Evolutionary conservation across 1,140 invertebrate species (phyloP), one percentile per base, ranked within the genome.

Genomic region (Hylaeus volcanicus): DNA sequence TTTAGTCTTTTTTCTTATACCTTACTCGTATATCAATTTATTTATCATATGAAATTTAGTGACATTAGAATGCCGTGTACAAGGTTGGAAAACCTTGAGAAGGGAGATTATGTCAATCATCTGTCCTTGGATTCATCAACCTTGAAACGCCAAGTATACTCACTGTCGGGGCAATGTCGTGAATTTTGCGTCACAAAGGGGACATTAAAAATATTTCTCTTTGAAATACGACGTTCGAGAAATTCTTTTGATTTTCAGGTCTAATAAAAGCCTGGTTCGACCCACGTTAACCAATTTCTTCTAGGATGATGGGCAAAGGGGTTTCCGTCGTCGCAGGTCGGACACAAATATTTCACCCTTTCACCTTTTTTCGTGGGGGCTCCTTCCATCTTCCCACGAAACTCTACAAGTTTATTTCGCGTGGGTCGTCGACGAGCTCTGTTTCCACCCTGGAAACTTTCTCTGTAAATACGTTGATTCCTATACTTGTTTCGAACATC

Each of bases 131-230:
- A 9, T 51, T 11, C 51, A 9, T 48, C 45, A 8, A 5, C 45
- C 6, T 51, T 51, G 0, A 6, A 6, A 11, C 51, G 9, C 9
- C 2, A 51, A 51, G 9, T 9, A 11, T 9, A 51, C 8, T 51
- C 51, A 9, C 6, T 9, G 6, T 9, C 11, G 51, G 9, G 11
- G 51, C 51, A 11, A 8, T 11, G 14, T 11, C 63, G 53, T 63
- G 73, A 64, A 53, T 56, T 53, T 61, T 43, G 11, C 69, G 51
- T 73, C 60, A 48, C 41, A 65, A 65, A 73, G 60, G 63, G 55
- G 37, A 73, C 53, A 65, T 79, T 79, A 79, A 79, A 64, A 73
- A 73, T 73, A 63, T 78, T 78, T 53, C 76, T 45, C 76, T 79
- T 79, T 72, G 76, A 72, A 71, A 78, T 58, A 53, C 6, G 15